Conservation (phyloP, 2,797 vertebrate species). For the Artibeus jamaicensis region DNA sequence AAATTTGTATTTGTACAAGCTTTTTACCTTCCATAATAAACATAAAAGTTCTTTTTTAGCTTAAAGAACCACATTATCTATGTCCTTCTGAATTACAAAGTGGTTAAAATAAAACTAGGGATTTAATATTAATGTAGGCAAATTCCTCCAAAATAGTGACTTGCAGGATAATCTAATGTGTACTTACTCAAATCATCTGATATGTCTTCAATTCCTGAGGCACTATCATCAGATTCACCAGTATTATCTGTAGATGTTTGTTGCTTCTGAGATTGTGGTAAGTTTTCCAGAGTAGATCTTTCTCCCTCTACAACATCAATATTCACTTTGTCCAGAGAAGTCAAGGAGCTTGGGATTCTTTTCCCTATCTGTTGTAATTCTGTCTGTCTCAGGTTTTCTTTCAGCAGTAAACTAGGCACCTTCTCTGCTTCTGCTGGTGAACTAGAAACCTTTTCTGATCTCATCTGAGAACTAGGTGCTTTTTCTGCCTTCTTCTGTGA, state of each 20-base stretch:
- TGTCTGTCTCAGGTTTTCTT: conserved; percentile 78
- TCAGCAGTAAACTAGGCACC: conserved; percentile 60
- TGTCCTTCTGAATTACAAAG: conserved; percentile 36
- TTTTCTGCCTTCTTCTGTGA: conserved; percentile 80
- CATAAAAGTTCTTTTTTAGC: neutral
- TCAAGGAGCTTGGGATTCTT: conserved; percentile 68
- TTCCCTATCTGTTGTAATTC: conserved; percentile 76
- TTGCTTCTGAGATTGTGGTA: conserved; percentile 68
- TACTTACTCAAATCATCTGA: conserved; percentile 85
- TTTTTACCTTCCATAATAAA: conserved; percentile 12
- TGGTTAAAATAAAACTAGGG: conserved; percentile 27
- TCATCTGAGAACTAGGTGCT: conserved; percentile 66
- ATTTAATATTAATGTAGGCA: conserved; percentile 44
- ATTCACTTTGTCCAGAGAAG: conserved; percentile 75
- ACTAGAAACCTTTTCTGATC: conserved; percentile 55
- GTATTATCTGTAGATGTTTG: conserved; percentile 69
- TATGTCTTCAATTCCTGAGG: conserved; percentile 80
- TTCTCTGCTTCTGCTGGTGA: conserved; percentile 79
- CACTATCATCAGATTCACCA: conserved; percentile 79
- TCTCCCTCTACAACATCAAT: conserved; percentile 68
- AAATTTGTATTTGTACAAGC: neutral
- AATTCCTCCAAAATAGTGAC: conserved; percentile 48
- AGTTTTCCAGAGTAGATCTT: conserved; percentile 73
- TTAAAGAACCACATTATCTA: neutral
- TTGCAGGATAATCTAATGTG: conserved; percentile 46